These are phyloP conservation scores for Agrypnus murinus DNA, from an alignment of 2,888 invertebrate species.

Conservation along the genomic window DNA sequence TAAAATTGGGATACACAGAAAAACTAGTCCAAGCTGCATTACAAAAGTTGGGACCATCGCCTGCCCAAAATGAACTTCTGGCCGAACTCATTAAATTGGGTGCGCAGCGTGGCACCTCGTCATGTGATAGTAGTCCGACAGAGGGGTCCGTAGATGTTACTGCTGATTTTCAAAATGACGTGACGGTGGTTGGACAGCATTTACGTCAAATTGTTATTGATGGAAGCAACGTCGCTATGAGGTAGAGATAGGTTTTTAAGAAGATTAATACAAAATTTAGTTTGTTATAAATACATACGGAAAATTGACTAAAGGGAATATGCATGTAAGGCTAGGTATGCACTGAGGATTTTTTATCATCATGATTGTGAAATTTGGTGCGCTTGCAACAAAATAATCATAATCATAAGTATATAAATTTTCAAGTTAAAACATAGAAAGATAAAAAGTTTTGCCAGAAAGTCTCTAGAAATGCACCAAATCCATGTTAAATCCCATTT, in stretches of 20 bases:
- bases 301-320: too few relatives aligned
- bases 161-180: slow-evolving; percentile 60
- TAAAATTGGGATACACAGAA: slow-evolving; percentile 95
- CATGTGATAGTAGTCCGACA: slow-evolving; percentile 68
- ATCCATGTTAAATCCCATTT: too few relatives aligned
- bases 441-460: too few relatives aligned
- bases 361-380: too few relatives aligned
- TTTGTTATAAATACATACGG: too few relatives aligned
- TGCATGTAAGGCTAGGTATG: too few relatives aligned
- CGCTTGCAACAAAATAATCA: too few relatives aligned
- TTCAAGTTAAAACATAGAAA: too few relatives aligned
- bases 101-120: slow-evolving; percentile 70
- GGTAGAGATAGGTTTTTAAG: slow-evolving; percentile 73
- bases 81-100: slow-evolving; percentile 91
- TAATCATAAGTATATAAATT: too few relatives aligned
- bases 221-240: slow-evolving; percentile 96
- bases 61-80: slow-evolving; percentile 90
- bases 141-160: slow-evolving; percentile 62
- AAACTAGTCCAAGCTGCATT: slow-evolving; percentile 87
- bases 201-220: slow-evolving; percentile 91
- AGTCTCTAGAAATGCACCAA: too few relatives aligned
- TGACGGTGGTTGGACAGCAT: slow-evolving; percentile 61
- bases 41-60: slow-evolving; percentile 87
- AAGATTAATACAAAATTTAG: too few relatives aligned
- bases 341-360: too few relatives aligned